These are phyloP conservation scores for Stylophora pistillata DNA, from an alignment of 64 coral and sea anemone species.

Conservation along the genomic window DNA sequence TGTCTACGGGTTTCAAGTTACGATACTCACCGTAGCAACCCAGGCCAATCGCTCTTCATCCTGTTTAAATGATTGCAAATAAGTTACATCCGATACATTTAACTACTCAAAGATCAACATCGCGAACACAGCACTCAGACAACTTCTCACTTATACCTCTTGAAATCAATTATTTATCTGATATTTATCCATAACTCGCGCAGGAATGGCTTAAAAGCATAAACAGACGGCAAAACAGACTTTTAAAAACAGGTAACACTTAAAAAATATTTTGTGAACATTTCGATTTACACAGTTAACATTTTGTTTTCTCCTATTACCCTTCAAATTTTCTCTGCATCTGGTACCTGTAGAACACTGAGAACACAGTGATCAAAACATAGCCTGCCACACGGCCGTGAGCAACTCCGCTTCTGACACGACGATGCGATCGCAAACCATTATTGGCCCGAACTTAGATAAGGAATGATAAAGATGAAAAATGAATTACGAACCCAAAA, in stretches of 20 bases:
- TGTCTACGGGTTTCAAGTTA: background rate
- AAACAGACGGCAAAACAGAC: background rate
- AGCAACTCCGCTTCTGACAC: no score
- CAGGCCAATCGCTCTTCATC: background rate
- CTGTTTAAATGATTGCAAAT: no score
- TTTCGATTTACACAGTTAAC: no score
- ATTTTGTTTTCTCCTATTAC: background rate
- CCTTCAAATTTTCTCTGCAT: background rate
- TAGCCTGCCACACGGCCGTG: no score
- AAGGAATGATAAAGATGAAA: no score
- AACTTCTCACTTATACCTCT: background rate
- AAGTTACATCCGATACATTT: no score
- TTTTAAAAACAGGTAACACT: background rate
- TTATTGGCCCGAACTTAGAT: no score
- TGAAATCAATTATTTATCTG: background rate
- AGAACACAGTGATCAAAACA: background rate
- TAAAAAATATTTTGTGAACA: background rate
- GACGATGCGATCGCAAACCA: no score
- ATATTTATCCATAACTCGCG: background rate
- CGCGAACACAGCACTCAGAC: no score
- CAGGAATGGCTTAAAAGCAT: background rate
- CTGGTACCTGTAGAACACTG: background rate
- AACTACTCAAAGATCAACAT: no score
- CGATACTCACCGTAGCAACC: background rate
- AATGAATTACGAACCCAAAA: no score